These are phyloP conservation scores for Rhyacophila evoluta DNA, from an alignment of 2,888 invertebrate genomes.

Conservation along the genomic window DNA sequence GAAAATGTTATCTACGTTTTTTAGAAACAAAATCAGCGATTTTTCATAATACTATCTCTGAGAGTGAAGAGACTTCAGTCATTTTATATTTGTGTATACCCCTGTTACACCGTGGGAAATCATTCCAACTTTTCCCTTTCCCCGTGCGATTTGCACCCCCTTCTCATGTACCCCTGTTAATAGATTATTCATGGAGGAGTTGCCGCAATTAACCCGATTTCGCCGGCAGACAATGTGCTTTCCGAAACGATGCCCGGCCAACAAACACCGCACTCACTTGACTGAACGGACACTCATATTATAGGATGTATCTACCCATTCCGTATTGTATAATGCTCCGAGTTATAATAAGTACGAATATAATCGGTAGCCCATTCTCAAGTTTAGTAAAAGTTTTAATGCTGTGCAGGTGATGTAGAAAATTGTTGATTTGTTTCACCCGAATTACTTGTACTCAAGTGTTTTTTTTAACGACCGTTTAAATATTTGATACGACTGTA, in stretches of 20 bases:
- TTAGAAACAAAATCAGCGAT: background rate
- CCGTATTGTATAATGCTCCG: background rate
- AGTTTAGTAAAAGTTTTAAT: too few species aligned
- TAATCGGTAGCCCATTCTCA: too few species aligned
- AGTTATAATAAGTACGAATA: too few species aligned
- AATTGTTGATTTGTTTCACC: too few species aligned
- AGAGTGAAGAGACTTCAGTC: background rate
- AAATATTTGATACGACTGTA: too few species aligned
- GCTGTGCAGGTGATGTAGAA: too few species aligned
- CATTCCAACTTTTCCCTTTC: background rate
- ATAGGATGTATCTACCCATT: background rate
- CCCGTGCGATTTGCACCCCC: background rate
- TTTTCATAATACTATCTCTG: background rate
- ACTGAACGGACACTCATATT: background rate
- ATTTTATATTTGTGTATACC: background rate
- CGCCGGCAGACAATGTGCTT: slow-evolving; percentile 14
- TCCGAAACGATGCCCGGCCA: slow-evolving; percentile 5
- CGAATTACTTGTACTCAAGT: too few species aligned
- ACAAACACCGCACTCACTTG: slow-evolving; percentile 7
- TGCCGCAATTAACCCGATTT: slow-evolving; percentile 24
- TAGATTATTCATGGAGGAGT: slow-evolving; percentile 24
- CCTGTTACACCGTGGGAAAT: background rate
- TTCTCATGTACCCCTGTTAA: background rate
- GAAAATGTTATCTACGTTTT: too few species aligned
- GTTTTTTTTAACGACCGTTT: too few species aligned